Evolutionary conservation across 2,797 vertebrate genomes (phyloP).

Genomic region (Oophaga sylvatica): DNA sequence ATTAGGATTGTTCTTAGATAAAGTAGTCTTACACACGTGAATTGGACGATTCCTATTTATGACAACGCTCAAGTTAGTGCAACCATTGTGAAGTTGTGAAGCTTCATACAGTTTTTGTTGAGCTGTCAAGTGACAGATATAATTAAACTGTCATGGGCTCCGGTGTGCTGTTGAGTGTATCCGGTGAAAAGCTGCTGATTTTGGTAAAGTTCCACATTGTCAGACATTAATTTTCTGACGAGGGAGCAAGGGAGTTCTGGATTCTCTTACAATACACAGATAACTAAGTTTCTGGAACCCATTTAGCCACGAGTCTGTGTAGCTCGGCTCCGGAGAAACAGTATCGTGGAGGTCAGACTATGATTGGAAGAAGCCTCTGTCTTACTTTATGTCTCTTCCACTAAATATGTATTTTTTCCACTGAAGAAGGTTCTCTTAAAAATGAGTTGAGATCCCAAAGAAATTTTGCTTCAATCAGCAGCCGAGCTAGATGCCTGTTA

Average conservation of each 20-base stretch:
- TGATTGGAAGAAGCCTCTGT: constrained; percentile 79
- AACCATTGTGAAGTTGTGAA: constrained; percentile 52
- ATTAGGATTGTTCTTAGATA: background rate
- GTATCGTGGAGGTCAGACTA: constrained; percentile 80
- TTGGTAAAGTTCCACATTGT: constrained; percentile 59
- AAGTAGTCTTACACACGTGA: constrained; percentile 26
- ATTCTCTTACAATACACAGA: constrained; percentile 52
- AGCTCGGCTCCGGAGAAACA: constrained; percentile 69
- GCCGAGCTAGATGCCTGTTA: constrained; percentile 85
- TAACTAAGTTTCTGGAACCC: constrained; percentile 64
- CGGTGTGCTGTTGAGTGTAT: constrained; percentile 47
- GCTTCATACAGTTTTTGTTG: constrained; percentile 55
- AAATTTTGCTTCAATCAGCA: constrained; percentile 90
- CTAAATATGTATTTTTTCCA: constrained; percentile 81
- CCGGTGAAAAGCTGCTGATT: constrained; percentile 49
- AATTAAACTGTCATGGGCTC: constrained; percentile 57
- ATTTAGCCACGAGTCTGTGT: constrained; percentile 67
- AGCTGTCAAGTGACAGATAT: constrained; percentile 55
- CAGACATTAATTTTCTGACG: constrained; percentile 51
- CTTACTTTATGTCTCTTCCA: constrained; percentile 70
- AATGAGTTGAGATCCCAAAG: constrained; percentile 86
- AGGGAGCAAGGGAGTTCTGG: constrained; percentile 11
- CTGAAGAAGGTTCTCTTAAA: constrained; percentile 81
- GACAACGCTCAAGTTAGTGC: constrained; percentile 55
- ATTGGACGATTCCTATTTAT: constrained; percentile 46